Conservation (phyloP, 2,113 vertebrate species). For the Opisthocomus hoazin region DNA sequence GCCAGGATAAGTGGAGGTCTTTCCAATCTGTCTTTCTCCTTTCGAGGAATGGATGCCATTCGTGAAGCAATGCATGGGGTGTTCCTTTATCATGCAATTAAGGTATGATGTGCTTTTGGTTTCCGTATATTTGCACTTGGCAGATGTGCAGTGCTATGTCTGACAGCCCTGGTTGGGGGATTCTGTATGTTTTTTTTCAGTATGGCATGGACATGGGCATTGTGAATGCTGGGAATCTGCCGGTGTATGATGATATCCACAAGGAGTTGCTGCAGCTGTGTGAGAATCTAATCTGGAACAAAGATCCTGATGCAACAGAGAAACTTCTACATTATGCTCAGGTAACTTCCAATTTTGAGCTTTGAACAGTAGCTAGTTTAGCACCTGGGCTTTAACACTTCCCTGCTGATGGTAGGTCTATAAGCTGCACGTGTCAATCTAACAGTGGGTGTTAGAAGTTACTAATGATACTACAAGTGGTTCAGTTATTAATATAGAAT, state of each 20-base stretch:
- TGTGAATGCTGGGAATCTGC: conserved; percentile 94
- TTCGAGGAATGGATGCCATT: conserved; percentile 95
- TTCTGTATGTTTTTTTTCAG: conserved; percentile 60
- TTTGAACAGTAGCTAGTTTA: neutral
- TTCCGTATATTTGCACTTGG: neutral
- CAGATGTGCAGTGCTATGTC: neutral
- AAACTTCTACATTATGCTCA: conserved; percentile 91
- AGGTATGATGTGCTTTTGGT: conserved; percentile 58
- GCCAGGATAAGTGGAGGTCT: conserved; percentile 92
- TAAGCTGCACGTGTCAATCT: neutral
- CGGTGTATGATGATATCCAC: conserved; percentile 92
- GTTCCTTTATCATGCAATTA: conserved; percentile 92
- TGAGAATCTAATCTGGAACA: conserved; percentile 97
- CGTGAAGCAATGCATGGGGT: conserved; percentile 96
- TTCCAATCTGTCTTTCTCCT: conserved; percentile 97
- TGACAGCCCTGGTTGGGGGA: neutral
- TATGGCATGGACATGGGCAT: conserved; percentile 98
- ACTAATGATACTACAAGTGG: neutral
- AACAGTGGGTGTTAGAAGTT: neutral
- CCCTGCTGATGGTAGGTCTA: neutral
- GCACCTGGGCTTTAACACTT: neutral
- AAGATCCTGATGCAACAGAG: conserved; percentile 89
- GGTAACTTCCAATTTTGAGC: conserved; percentile 66
- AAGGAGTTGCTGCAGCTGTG: conserved; percentile 89
- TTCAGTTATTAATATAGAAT: neutral